These are phyloP conservation scores for Pseudomyrmex cubaensis DNA, from an alignment of 1,140 invertebrate genomes.

Conservation along the genomic window DNA sequence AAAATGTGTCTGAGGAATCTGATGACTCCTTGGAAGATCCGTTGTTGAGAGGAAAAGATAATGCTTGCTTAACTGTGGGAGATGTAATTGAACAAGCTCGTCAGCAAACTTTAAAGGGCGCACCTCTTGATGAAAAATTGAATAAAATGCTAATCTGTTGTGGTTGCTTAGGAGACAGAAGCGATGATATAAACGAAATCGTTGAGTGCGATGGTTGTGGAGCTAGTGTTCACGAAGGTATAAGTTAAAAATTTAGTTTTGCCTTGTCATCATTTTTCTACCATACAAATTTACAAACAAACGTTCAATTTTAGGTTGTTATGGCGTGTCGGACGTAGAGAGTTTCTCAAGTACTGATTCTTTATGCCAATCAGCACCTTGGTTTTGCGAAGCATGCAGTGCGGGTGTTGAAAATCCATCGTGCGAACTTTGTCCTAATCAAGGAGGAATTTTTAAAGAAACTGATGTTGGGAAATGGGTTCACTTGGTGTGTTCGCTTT, in stretches of 20 bases:
- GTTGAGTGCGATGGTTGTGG: conserved; percentile 98
- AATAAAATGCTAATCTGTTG: conserved; percentile 92
- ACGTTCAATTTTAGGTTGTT: conserved; percentile 89
- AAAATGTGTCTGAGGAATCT: conserved; percentile 85
- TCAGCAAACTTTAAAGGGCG: conserved; percentile 81
- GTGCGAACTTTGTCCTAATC: conserved; percentile 94
- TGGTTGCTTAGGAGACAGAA: conserved; percentile 96
- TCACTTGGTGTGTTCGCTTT: conserved; percentile 98
- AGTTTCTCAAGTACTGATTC: conserved; percentile 96
- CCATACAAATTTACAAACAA: neutral
- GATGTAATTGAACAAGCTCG: conserved; percentile 86
- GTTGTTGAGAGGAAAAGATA: conserved; percentile 85
- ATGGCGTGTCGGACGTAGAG: conserved; percentile 96
- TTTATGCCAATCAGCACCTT: conserved; percentile 97
- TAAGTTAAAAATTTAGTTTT: neutral
- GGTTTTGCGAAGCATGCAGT: conserved; percentile 99
- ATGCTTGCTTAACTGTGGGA: conserved; percentile 83
- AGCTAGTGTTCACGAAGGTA: conserved; percentile 97
- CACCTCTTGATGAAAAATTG: conserved; percentile 83
- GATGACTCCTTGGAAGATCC: conserved; percentile 85
- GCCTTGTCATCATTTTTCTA: conserved; percentile 12
- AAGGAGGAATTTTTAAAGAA: conserved; percentile 98
- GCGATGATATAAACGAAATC: conserved; percentile 97
- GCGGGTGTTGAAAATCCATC: conserved; percentile 94
- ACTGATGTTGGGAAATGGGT: conserved; percentile 99